These are phyloP conservation scores for Celastrina argiolus DNA, from an alignment of 2,888 invertebrate species.

Conservation along the genomic window DNA sequence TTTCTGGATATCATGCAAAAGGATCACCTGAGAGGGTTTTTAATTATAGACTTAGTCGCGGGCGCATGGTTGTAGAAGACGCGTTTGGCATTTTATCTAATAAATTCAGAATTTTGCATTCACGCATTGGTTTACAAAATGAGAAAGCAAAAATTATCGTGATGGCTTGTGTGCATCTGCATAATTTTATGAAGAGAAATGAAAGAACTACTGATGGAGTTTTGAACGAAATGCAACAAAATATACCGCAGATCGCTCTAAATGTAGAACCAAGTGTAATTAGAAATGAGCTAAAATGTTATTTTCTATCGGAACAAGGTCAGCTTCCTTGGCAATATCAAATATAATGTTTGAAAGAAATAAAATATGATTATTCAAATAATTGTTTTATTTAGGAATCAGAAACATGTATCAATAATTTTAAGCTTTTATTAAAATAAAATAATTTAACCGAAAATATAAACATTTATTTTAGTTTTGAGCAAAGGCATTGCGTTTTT, in stretches of 20 bases:
- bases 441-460: constrained; percentile 8
- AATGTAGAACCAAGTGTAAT: too few relatives aligned
- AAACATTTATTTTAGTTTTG: constrained; percentile 3
- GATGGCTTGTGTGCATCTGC: constrained; percentile 19
- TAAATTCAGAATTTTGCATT: too few relatives aligned
- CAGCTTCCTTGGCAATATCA: constrained; percentile 17
- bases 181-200: constrained; percentile 12
- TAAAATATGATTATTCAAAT: constrained; percentile 19
- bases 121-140: constrained; percentile 13
- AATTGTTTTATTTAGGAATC: too few relatives aligned
- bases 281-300: too few relatives aligned
- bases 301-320: constrained; percentile 18
- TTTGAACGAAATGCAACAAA: constrained; percentile 13
- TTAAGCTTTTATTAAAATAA: background rate
- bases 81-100: constrained; percentile 35
- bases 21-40: constrained; percentile 34
- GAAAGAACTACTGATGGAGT: constrained; percentile 15
- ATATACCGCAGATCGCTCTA: too few relatives aligned
- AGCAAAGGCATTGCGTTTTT: too few relatives aligned
- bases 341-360: constrained; percentile 19
- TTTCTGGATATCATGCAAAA: constrained; percentile 33
- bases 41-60: constrained; percentile 35
- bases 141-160: constrained; percentile 16
- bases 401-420: too few relatives aligned
- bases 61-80: constrained; percentile 35